Conservation (phyloP, 2,797 vertebrate genomes). For the Coracias cyanogaster region DNA sequence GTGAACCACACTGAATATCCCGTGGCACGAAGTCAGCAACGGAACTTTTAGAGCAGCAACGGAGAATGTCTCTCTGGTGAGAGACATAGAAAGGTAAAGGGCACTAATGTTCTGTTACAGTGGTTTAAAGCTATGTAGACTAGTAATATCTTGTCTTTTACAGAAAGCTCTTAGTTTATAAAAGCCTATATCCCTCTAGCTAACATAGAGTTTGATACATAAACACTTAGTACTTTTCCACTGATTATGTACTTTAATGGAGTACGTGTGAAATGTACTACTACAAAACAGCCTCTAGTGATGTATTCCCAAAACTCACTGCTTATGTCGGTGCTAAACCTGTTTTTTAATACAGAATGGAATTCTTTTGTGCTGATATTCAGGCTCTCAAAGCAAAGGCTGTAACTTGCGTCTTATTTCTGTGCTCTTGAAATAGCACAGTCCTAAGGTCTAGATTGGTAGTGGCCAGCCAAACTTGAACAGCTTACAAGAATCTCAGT, state of each 20-base stretch:
- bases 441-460: not conserved
- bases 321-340: not conserved
- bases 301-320: not conserved
- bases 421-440: not conserved
- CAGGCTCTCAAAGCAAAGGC: not conserved
- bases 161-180: not conserved
- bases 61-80: not conserved
- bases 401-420: not conserved
- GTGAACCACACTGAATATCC: not conserved
- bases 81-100: slow-evolving; percentile 10
- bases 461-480: not conserved
- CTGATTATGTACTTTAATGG: not conserved
- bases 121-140: not conserved
- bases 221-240: not conserved
- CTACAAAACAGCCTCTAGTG: not conserved
- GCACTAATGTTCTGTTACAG: not conserved
- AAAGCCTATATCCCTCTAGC: not conserved
- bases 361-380: not conserved
- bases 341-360: not conserved
- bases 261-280: not conserved
- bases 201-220: not conserved
- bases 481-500: not conserved
- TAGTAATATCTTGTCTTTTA: not conserved
- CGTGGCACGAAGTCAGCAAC: not conserved
- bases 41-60: not conserved